Evolutionary conservation across 2,113 vertebrate genomes (phyloP).

Genomic region (Engystomops pustulosus): DNA sequence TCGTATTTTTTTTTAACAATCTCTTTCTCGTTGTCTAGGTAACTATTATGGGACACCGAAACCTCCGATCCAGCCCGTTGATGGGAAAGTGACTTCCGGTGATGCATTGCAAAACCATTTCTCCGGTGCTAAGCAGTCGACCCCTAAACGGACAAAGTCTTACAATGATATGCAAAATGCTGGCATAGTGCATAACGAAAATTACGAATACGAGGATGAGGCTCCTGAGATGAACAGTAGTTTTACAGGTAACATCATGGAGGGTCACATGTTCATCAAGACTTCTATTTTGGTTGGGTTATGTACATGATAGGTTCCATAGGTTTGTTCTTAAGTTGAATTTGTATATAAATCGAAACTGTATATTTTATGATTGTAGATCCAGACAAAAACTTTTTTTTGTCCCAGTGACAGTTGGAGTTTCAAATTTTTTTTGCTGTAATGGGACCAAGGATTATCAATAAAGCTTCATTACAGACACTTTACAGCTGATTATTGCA

Average conservation of each 20-base stretch:
- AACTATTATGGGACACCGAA: constrained; percentile 99
- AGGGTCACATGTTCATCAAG: background rate
- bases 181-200: constrained; percentile 93
- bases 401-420: too few relatives aligned
- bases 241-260: constrained; percentile 88
- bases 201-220: constrained; percentile 93
- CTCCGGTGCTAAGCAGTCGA: constrained; percentile 89
- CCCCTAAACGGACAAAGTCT: constrained; percentile 92
- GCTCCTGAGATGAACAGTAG: constrained; percentile 98
- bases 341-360: too few relatives aligned
- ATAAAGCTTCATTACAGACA: too few relatives aligned
- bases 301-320: too few relatives aligned
- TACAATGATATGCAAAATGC: constrained; percentile 99
- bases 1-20: constrained; percentile 75
- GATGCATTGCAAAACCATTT: constrained; percentile 92
- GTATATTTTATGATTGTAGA: too few relatives aligned
- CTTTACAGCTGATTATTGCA: too few relatives aligned
- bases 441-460: too few relatives aligned
- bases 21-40: constrained; percentile 89
- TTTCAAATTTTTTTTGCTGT: too few relatives aligned
- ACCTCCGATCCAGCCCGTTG: constrained; percentile 94
- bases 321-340: too few relatives aligned
- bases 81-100: constrained; percentile 93
- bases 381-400: too few relatives aligned
- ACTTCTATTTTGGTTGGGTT: too few relatives aligned